Evolutionary conservation across 2,888 invertebrate genomes (phyloP), one percentile per base, ranked within the genome.

Genomic region (Diarsia dahlii): DNA sequence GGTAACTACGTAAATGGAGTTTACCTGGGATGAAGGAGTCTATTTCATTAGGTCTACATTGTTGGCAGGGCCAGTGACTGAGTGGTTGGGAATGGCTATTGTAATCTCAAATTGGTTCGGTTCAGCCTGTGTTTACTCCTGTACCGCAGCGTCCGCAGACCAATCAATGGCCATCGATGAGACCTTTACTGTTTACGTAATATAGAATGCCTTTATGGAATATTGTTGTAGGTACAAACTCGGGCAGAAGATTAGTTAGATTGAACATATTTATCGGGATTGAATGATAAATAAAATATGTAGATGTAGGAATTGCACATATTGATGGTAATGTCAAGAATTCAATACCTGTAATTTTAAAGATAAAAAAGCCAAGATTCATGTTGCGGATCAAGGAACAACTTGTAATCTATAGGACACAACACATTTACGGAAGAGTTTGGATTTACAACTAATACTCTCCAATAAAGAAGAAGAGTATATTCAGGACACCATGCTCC

Each of bases 71-170:
- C 63, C 45, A 68, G 60, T 72, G 58, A 52, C 50, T 68, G 64
- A 76, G 64, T 80, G 58, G 66, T 71, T 63, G n/a, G n/a, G 64
- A 60, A 65, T 48, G 54, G 74, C 81, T 76, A 77, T 85, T 87
- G 79, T 88, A 74, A 87, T 87, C 82, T 82, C 79, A 81, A 89
- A 89, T 86, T 81, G 76, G 76, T 69, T 76, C 72, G 73, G 81
- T 70, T 74, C 73, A 71, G 71, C 46, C 74, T 84, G 73, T 76
- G 66, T 81, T 74, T 73, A 75, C 69, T 77, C 63, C 74, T 80
- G 70, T 79, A 76, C 79, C 75, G 78, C 71, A 86, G 82, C 80
- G 81, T 76, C 78, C 70, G 78, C 66, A 88, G 80, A 80, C 82
- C 80, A 85, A 87, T 89, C 84, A 87, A 81, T 80, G 80, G 28